Conservation (phyloP, 2,113 vertebrate species). For the Indicator indicator region DNA sequence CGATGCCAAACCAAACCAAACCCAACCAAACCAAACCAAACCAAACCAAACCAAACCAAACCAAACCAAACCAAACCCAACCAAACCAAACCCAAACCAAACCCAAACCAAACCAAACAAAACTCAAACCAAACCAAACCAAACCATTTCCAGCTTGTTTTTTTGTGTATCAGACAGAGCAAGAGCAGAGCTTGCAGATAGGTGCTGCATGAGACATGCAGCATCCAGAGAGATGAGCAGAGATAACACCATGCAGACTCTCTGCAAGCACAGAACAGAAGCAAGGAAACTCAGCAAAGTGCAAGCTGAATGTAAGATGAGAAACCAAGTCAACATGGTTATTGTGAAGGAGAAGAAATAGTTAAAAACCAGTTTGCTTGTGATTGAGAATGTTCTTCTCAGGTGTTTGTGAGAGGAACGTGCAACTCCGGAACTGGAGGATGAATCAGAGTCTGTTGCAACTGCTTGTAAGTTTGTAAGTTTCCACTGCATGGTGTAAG, state of each 20-base stretch:
- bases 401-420: constrained; percentile 66
- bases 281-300: not conserved
- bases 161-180: not conserved
- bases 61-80: too few species aligned
- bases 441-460: constrained; percentile 71
- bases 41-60: too few species aligned
- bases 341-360: constrained; percentile 8
- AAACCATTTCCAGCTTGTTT: not conserved
- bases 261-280: not conserved
- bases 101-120: too few species aligned
- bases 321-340: not conserved
- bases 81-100: too few species aligned
- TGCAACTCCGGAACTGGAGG: constrained; percentile 30
- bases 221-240: not conserved
- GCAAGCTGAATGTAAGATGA: constrained; percentile 1
- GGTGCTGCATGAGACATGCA: not conserved
- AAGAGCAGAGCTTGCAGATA: not conserved
- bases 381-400: constrained; percentile 46
- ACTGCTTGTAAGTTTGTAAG: constrained; percentile 57
- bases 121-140: too few species aligned
- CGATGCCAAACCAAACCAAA: too few species aligned
- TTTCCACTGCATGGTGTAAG: constrained; percentile 34
- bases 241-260: not conserved
- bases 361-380: constrained; percentile 30
- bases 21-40: too few species aligned